Conservation (phyloP, 2,888 invertebrate genomes). For the Trichopoda pennipes region DNA sequence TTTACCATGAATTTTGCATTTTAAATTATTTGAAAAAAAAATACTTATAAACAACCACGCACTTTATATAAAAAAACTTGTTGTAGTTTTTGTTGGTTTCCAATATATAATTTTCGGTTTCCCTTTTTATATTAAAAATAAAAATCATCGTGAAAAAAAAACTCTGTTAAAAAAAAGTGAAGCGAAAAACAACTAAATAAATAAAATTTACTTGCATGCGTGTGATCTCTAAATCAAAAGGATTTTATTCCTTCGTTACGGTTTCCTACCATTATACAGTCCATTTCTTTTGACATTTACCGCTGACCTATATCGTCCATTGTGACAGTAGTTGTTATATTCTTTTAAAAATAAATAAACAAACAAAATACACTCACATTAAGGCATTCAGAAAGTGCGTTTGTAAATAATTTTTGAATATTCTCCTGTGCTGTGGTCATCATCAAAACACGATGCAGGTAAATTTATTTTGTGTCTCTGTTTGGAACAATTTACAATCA, state of each 20-base stretch:
- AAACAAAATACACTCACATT: constrained; percentile 6
- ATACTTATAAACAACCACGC: constrained; percentile 48
- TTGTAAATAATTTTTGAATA: constrained; percentile 16
- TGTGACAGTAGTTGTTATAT: constrained; percentile 62
- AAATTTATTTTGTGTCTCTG: not conserved
- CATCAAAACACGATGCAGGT: not conserved
- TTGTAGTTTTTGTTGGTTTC: constrained; percentile 16
- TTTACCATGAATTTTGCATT: constrained; percentile 60
- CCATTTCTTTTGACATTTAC: constrained; percentile 67
- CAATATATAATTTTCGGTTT: constrained; percentile 64
- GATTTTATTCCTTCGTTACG: constrained; percentile 73
- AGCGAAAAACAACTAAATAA: constrained; percentile 21
- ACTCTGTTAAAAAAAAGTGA: constrained; percentile 5
- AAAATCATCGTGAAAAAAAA: not conserved
- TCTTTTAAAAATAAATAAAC: constrained; percentile 31
- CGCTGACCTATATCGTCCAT: constrained; percentile 66
- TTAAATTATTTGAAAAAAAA: constrained; percentile 64
- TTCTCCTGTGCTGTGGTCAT: not conserved
- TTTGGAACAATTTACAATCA: not conserved
- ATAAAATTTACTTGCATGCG: constrained; percentile 58
- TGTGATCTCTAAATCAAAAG: constrained; percentile 64
- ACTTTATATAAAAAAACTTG: constrained; percentile 45
- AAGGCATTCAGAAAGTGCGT: not conserved
- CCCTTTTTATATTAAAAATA: constrained; percentile 52
- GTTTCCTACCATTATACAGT: constrained; percentile 68